Evolutionary conservation across 2,113 vertebrate species (phyloP), one percentile per base, ranked within the genome.

Genomic region (Oriolus oriolus): DNA sequence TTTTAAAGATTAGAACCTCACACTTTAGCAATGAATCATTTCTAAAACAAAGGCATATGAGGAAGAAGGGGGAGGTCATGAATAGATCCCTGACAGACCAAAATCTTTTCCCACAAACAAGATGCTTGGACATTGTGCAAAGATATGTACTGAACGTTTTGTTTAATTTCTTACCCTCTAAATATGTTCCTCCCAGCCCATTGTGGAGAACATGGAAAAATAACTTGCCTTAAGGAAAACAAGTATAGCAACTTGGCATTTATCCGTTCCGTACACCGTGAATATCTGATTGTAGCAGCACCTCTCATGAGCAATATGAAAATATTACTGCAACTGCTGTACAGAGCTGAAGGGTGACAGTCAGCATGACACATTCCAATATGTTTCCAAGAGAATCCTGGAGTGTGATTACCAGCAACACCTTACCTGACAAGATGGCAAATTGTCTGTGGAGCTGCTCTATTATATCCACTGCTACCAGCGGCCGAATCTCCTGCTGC

Each of bases 381-480:
- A 79, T 0, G 0, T 83, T 71, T 68, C 45, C 59, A 65, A 52
- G 73, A 94, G 90, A 97, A 93, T 50, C 44, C 18, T 7, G 0
- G 76, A 76, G 63, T 24, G 30, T 63, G 70, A 81, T 52, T 28
- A 22, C 75, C 75, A 74, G 52, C 30, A 65, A 18, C 19, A 44
- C 61, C 98, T 97, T 98, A 99, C 99, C 99, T 98, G 99, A 99
- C 75, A 99, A 98, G 95, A 99, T 98, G 80, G 99, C 99, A 97
- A 99, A 99, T 90, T 99, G 98, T 78, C 98, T 98, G 97, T 99
- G 99, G 75, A 99, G 99, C 92, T 99, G 99, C 96, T 99, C 99
- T 63, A 99, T 99, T 94, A 99, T 99, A 97, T 99, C 99, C 59
- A 99, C 98, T 14, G 99, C 99, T 84, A 99, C 98, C 92, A 99